These are phyloP conservation scores for Galeopterus variegatus DNA, from an alignment of 2,113 vertebrate species.

Conservation along the genomic window DNA sequence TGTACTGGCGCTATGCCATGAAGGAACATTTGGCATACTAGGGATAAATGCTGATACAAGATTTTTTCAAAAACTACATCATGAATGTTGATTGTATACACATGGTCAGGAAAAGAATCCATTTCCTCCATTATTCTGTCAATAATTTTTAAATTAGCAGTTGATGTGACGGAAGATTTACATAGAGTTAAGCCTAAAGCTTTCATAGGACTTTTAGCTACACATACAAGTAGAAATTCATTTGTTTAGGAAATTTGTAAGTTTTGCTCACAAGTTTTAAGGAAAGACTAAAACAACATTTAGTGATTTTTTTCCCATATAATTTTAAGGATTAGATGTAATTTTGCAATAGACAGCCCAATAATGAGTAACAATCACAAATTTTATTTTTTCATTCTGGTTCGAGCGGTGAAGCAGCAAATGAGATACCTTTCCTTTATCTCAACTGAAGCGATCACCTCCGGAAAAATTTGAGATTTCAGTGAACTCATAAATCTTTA, in stretches of 20 bases:
- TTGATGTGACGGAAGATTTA: constrained; percentile 3
- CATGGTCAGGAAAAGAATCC: background rate
- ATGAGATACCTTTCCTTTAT: constrained; percentile 22
- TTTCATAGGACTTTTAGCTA: background rate
- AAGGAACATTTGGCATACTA: background rate
- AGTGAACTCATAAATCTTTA: constrained; percentile 64
- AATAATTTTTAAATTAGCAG: background rate
- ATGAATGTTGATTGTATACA: background rate
- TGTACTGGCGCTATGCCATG: no score
- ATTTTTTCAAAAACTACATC: background rate
- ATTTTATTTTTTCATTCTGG: background rate
- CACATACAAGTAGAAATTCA: background rate
- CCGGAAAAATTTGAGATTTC: constrained; percentile 22
- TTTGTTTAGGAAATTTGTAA: background rate
- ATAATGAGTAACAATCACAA: constrained; percentile 21
- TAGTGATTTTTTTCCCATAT: background rate
- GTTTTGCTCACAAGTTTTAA: background rate
- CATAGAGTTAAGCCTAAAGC: background rate
- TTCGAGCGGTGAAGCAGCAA: constrained; percentile 14
- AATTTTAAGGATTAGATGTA: constrained; percentile 5
- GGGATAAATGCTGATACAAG: background rate
- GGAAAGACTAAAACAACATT: background rate
- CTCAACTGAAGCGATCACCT: background rate
- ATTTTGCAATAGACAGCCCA: constrained; percentile 29
- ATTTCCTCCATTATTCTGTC: constrained; percentile 30